Evolutionary conservation across 2,113 vertebrate species (phyloP), one percentile per base, ranked within the genome.

Genomic region (Cavia aperea): DNA sequence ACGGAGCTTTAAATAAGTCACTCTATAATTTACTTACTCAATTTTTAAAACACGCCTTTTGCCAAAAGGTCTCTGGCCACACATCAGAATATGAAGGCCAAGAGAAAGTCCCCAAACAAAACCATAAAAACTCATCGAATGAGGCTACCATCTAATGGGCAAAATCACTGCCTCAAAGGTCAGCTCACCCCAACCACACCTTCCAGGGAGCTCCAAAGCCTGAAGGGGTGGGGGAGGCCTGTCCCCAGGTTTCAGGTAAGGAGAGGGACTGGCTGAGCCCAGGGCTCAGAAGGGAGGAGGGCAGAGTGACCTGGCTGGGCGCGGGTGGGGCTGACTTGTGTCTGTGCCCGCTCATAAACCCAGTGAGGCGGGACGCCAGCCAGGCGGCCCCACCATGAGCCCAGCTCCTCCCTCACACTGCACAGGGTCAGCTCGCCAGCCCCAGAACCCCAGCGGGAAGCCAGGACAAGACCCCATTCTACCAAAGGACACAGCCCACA

Each of bases 401-500:
- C 62, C 1, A 23, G 36, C 2, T 1, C 46, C 0, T 0, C 1
- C 46, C 0, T 0, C 21, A 4, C 1, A 1, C 16, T 29, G 10
- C 29, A 0, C 1, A 2, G 4, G 1, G 1, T 7, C 23, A 1
- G 2, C 62, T 6, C 23, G 13, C 9, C 3, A 24, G 39, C 1
- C 46, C 46, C 21, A 14, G 5, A 3, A 7, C 5, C 26, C 13
- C 39, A 9, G 15, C 7, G 12, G 3, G 73, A 49, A 4, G 2
- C 2, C 4, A 5, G 21, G 36, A 19, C 65, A 0, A 13, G 31
- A 6, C 21, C 36, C 19, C 19, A 5, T 1, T 49, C 21, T 18
- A 26, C 0, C 4, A 51, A 63, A 12, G 36, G 46, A 8, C 31
- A 36, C 7, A 19, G 72, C 31, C 7, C 51, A 21, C 1, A 0